Evolutionary conservation across 2,113 vertebrate species (phyloP).

Genomic region (Gallinago jamesoni): DNA sequence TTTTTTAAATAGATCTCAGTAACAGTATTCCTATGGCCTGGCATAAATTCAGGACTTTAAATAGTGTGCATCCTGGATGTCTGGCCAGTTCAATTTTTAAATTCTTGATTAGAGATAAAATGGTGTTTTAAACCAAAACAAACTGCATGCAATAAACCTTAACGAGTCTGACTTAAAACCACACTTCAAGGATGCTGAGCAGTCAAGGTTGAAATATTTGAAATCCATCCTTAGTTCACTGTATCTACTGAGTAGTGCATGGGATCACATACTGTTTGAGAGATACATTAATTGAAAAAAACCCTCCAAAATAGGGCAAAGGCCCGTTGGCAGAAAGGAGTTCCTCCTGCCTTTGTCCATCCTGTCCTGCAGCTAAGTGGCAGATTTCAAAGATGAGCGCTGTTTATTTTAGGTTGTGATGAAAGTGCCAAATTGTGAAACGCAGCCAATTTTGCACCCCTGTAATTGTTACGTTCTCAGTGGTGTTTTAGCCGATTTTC

Average conservation of each 20-base stretch:
- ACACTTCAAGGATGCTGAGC: neutral
- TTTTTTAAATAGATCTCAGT: neutral
- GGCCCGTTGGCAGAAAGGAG: neutral
- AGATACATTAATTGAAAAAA: neutral
- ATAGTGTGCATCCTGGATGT: neutral
- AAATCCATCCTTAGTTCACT: neutral
- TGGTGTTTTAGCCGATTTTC: neutral
- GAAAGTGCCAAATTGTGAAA: neutral
- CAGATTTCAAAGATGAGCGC: neutral
- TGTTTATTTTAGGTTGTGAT: neutral
- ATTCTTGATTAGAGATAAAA: neutral
- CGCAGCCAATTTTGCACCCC: neutral
- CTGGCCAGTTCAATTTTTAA: neutral
- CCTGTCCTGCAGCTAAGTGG: neutral
- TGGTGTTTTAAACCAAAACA: neutral
- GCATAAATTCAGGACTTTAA: neutral
- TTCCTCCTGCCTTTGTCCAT: neutral
- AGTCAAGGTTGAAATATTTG: neutral
- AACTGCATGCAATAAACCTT: neutral
- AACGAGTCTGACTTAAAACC: neutral
- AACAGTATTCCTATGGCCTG: neutral
- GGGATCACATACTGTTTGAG: neutral
- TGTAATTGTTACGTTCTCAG: neutral
- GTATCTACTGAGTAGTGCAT: neutral
- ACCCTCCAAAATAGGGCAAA: neutral